Evolutionary conservation across 2,797 vertebrate genomes (phyloP).

Genomic region (Amblyraja radiata): DNA sequence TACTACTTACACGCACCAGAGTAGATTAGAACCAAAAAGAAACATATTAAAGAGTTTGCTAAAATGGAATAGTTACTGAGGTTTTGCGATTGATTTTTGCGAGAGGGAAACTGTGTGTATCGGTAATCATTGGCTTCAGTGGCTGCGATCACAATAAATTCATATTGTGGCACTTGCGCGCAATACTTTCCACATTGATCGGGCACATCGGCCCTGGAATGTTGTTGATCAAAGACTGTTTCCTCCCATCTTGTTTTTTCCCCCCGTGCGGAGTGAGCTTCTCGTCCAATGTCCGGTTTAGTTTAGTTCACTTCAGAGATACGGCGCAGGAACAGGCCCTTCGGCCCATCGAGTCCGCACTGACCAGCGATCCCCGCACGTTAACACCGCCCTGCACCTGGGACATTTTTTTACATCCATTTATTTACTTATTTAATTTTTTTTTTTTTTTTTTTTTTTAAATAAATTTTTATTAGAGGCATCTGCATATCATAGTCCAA

Average conservation of each 20-base stretch:
- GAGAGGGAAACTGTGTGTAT: slow-evolving; percentile 28
- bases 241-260: neutral
- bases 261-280: neutral
- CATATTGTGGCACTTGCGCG: slow-evolving; percentile 14
- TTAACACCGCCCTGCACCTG: too few species aligned
- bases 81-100: slow-evolving; percentile 21
- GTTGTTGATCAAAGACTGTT: slow-evolving; percentile 7
- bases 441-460: too few species aligned
- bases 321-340: too few species aligned
- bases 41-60: slow-evolving; percentile 21
- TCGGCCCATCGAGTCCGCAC: too few species aligned
- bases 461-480: too few species aligned
- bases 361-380: too few species aligned
- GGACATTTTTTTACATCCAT: too few species aligned
- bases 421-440: too few species aligned
- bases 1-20: slow-evolving; percentile 12
- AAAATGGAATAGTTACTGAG: slow-evolving; percentile 31
- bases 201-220: slow-evolving; percentile 9
- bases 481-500: too few species aligned
- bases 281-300: too few species aligned
- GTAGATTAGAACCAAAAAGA: slow-evolving; percentile 25
- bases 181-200: slow-evolving; percentile 18
- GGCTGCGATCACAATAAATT: slow-evolving; percentile 28
- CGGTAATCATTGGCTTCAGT: slow-evolving; percentile 29
- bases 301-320: too few species aligned